phyloP scores from a whole-genome alignment of 1,140 invertebrate genomes.

The Uloborus diversus region DNA sequence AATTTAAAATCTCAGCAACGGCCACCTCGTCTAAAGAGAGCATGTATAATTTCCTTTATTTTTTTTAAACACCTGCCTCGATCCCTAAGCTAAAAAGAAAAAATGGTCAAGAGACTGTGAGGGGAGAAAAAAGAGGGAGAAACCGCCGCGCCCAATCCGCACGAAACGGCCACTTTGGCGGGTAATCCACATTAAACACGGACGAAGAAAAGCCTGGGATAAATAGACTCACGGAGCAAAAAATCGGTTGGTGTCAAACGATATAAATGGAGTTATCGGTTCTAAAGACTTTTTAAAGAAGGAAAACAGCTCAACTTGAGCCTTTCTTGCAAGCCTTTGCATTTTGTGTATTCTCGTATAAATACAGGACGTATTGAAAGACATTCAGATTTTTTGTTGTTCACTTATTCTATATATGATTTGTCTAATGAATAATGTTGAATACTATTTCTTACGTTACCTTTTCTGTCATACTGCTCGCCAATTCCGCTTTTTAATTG shows the following conservation, averaged over 20 bases:
- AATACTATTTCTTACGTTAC: too few relatives aligned
- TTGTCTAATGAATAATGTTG: too few relatives aligned
- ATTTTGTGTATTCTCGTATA: too few relatives aligned
- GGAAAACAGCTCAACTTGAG: background rate
- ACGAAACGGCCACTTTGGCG: constrained; percentile 44
- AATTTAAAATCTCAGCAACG: background rate
- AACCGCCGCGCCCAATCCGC: constrained; percentile 46
- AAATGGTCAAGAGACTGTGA: background rate
- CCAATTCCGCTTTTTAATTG: too few relatives aligned
- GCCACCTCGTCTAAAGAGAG: background rate
- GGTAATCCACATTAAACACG: constrained; percentile 49
- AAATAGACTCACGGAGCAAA: background rate
- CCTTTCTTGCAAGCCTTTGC: too few relatives aligned
- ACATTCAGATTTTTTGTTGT: too few relatives aligned
- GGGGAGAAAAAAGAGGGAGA: constrained; percentile 24
- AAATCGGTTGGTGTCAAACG: background rate
- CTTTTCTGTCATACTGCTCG: too few relatives aligned
- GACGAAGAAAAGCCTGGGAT: constrained; percentile 20
- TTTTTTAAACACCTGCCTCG: constrained; percentile 39
- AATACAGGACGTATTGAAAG: too few relatives aligned
- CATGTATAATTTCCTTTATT: background rate
- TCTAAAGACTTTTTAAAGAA: background rate
- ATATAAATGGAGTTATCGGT: too few relatives aligned
- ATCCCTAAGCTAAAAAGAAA: constrained; percentile 4
- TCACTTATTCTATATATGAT: too few relatives aligned